Base-by-base conservation (phyloP, 37 sponge, comb jelly and placozoan species). In the Eunapius fragilis region DNA sequence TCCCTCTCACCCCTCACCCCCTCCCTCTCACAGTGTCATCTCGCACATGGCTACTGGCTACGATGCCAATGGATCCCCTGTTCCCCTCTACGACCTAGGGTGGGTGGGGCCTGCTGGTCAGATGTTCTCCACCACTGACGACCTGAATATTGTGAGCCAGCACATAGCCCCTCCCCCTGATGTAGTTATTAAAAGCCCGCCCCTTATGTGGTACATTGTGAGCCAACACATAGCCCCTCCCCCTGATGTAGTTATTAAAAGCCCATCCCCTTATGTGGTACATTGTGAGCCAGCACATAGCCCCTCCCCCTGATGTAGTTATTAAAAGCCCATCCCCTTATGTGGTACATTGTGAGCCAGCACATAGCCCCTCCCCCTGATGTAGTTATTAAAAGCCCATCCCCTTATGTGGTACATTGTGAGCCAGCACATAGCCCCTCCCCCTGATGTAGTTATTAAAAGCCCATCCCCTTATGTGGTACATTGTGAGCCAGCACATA, bases 31-130 rank as follows among this genome's bases (percentile, higher is more conserved):
- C 70, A 94, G 94, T 80, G 82, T 94, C 22, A 79, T 47, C 25
- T 27, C 70, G 19, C 37, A 31, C 24, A 87, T 94, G 94, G 94
- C 91, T 35, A 82, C 80, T 23, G 94, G 94, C 25, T 94, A 90
- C 70, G 25, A n/a, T 22, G 74, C 71, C 13, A 82, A 91, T 76
- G 94, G 91, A 2, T 72, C 90, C 33, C 74, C 69, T 30, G 88
- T 88, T 26, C 85, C 87, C 5, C 79, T 91, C 9, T 49, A 24
- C 84, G 88, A 94, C 84, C 35, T 90, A 22, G 91, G 91, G 25
- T 94, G 89, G 88, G 68, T 47, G 32, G 31, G 70, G n/a, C 94
- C 94, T 38, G 87, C 91, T 80, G 94, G 94, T 28, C 94, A 94
- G 70, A 94, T 94, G 94, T 94, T 84, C 83, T 94, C 94, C n/a